phyloP scores from a whole-genome alignment of 2,113 vertebrate species.

The Oenanthe oenanthe region DNA sequence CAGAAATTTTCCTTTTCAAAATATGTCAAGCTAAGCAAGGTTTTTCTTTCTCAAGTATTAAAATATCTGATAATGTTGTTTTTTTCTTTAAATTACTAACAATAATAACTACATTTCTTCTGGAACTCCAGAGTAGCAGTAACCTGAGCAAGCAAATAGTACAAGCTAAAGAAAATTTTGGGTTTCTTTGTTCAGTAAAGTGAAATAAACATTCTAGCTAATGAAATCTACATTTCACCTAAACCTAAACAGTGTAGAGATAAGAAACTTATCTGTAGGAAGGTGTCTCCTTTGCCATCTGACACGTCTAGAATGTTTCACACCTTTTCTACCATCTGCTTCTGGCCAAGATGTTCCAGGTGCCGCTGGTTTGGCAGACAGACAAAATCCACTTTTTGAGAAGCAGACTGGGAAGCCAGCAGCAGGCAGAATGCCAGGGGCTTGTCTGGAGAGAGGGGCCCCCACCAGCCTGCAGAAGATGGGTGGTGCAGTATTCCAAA shows the following conservation, averaged over 20 bases:
- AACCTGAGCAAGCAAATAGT: not conserved
- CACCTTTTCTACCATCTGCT: not conserved
- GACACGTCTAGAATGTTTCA: not conserved
- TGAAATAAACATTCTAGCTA: not conserved
- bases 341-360: slow-evolving; percentile 16
- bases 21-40: not conserved
- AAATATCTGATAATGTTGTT: not conserved
- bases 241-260: not conserved
- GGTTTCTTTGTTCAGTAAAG: not conserved
- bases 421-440: not conserved
- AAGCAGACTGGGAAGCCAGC: not conserved
- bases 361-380: not conserved
- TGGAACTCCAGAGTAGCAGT: not conserved
- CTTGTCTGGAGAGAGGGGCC: not conserved
- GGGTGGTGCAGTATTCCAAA: no score
- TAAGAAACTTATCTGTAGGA: not conserved
- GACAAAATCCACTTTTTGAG: not conserved
- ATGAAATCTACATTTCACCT: not conserved
- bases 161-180: not conserved
- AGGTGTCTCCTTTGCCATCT: not conserved
- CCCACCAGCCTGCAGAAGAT: not conserved
- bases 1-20: not conserved
- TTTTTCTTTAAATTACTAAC: not conserved
- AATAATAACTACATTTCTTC: not conserved
- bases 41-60: not conserved